Evolutionary conservation across 2,797 vertebrate species (phyloP).

Genomic region (Argentina silus): DNA sequence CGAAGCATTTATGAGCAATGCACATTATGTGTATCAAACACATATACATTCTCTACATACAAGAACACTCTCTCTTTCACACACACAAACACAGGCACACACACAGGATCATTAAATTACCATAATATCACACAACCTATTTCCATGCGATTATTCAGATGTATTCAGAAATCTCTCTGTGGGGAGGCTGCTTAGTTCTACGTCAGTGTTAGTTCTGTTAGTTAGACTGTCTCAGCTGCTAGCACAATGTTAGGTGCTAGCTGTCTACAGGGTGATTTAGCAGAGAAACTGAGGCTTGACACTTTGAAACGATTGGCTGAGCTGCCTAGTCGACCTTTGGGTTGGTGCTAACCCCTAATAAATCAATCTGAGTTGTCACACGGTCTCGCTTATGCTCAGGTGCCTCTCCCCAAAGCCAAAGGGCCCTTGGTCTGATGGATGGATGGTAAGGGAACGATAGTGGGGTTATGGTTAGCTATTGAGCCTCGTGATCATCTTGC

Average conservation of each 20-base stretch:
- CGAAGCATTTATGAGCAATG: constrained; percentile 28
- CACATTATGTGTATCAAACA: not conserved
- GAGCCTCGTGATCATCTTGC: constrained; percentile 25
- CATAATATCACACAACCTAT: constrained; percentile 33
- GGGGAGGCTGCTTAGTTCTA: constrained; percentile 17
- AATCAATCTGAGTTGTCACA: constrained; percentile 60
- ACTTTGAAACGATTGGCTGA: constrained; percentile 65
- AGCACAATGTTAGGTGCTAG: constrained; percentile 22
- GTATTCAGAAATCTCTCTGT: constrained; percentile 22
- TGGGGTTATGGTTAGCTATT: constrained; percentile 38
- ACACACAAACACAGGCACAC: not conserved
- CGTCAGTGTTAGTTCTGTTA: too few relatives aligned
- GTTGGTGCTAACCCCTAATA: constrained; percentile 63
- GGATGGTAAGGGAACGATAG: constrained; percentile 32
- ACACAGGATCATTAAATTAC: not conserved
- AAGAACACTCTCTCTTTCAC: not conserved
- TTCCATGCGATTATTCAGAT: constrained; percentile 50
- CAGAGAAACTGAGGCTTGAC: constrained; percentile 61
- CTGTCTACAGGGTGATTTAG: constrained; percentile 60
- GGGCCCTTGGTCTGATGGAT: constrained; percentile 48
- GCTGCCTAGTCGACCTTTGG: constrained; percentile 64
- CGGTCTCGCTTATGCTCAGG: constrained; percentile 42
- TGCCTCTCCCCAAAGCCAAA: constrained; percentile 45
- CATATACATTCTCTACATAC: not conserved
- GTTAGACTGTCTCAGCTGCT: constrained; percentile 30